A percentile compares a stretch with the other conserved stretches of the same genome.
Evolutionary conservation across 2,888 invertebrate species (phyloP).

Genomic region (Fragum sueziense): DNA sequence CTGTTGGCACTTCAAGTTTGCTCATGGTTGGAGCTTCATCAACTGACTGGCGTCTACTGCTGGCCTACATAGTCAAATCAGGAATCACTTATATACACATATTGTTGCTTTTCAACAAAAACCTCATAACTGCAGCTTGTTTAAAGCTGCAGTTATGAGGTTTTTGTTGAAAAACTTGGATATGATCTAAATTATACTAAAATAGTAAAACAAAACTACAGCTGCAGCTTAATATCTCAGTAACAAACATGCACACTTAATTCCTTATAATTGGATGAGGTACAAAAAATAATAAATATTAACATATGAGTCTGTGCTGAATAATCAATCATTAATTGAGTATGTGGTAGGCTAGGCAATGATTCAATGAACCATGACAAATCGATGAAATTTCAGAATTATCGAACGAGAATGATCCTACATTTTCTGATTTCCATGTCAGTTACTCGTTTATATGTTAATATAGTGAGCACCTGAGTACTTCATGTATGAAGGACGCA

Average conservation of each 20-base stretch:
- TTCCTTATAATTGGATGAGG: too few species aligned
- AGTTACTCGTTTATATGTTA: neutral
- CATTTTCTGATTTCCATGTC: constrained; percentile 16
- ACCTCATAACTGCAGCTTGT: too few species aligned
- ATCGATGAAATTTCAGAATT: neutral
- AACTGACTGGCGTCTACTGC: constrained; percentile 70
- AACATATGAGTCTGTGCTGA: too few species aligned
- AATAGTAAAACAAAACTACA: neutral
- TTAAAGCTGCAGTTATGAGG: too few species aligned
- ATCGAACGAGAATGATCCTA: neutral
- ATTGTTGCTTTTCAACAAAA: too few species aligned
- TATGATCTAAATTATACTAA: too few species aligned
- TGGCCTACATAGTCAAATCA: constrained; percentile 43
- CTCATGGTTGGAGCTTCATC: constrained; percentile 56
- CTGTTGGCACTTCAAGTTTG: constrained; percentile 66
- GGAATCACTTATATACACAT: neutral
- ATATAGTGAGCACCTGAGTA: neutral
- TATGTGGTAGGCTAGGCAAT: too few species aligned
- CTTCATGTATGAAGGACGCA: too few species aligned
- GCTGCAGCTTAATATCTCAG: neutral
- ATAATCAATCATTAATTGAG: too few species aligned
- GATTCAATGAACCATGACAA: neutral
- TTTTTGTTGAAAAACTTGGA: too few species aligned
- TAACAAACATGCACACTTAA: neutral
- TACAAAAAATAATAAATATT: too few species aligned